A percentile compares a stretch with the other conserved stretches of the same genome.
Evolutionary conservation across 2,888 invertebrate species (phyloP).

Genomic region (Melanostoma mellinum): DNA sequence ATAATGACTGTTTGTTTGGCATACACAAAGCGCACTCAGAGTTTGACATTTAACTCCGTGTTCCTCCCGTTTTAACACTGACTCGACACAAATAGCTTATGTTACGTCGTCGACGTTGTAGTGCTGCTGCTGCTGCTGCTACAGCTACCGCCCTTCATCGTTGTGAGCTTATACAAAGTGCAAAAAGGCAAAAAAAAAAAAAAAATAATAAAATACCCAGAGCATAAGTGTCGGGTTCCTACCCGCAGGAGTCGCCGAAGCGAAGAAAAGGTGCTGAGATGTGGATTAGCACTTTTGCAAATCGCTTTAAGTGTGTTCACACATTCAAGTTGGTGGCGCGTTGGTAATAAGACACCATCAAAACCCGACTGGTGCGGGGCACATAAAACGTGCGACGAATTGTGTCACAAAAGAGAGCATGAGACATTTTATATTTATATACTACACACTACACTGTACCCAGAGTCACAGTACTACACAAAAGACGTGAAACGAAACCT

Average conservation of each 20-base stretch:
- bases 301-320: conserved; percentile 72
- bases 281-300: conserved; percentile 72
- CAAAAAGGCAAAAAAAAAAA: neutral
- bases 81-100: conserved; percentile 68
- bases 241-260: conserved; percentile 21
- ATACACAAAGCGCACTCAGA: conserved; percentile 47
- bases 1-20: conserved; percentile 68
- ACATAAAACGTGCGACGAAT: conserved; percentile 32
- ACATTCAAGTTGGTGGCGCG: conserved; percentile 65
- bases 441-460: neutral
- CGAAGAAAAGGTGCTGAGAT: conserved; percentile 65
- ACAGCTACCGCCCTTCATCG: conserved; percentile 13
- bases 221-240: conserved; percentile 40
- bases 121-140: conserved; percentile 13
- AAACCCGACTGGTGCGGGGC: conserved; percentile 42
- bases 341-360: conserved; percentile 60
- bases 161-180: neutral
- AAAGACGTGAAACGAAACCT: conserved; percentile 41
- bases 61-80: conserved; percentile 64
- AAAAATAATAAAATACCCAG: conserved; percentile 14
- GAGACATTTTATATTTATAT: conserved; percentile 48
- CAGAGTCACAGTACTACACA: neutral
- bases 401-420: conserved; percentile 33
- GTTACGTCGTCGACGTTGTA: conserved; percentile 28
- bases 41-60: conserved; percentile 72